Evolutionary conservation across 1,140 invertebrate species (phyloP).

Genomic region (Ceratitis capitata): DNA sequence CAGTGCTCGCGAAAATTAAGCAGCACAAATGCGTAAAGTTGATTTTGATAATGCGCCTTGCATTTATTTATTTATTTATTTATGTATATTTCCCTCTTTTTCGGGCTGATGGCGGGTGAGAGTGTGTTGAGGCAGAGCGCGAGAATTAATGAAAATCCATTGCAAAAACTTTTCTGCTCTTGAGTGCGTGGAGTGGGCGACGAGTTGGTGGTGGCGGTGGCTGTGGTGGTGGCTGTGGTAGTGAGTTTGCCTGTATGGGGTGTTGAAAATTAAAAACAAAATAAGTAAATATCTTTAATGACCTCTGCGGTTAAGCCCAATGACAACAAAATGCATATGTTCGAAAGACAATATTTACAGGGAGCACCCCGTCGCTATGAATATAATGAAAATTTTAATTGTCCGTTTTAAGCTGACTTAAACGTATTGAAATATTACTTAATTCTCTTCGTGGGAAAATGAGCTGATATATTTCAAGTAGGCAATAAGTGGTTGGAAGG

Average conservation of each 20-base stretch:
- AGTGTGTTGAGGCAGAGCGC: not conserved
- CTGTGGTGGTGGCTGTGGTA: not conserved
- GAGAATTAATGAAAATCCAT: not conserved
- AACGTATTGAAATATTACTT: not conserved
- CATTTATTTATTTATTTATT: not conserved
- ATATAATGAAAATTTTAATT: not conserved
- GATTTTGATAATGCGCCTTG: not conserved
- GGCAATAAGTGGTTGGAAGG: too few relatives aligned
- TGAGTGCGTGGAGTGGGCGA: not conserved
- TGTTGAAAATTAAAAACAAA: not conserved
- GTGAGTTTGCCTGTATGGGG: not conserved
- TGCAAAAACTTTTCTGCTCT: not conserved
- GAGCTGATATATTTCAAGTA: not conserved
- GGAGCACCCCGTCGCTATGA: not conserved
- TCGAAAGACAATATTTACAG: not conserved
- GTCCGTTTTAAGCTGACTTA: not conserved
- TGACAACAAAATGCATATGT: not conserved
- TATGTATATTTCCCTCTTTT: not conserved
- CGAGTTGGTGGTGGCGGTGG: not conserved
- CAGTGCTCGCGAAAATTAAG: slow-evolving; percentile 18
- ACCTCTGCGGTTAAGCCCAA: not conserved
- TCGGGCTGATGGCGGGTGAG: not conserved
- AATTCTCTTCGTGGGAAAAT: not conserved
- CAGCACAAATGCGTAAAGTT: not conserved
- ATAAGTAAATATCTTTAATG: too few relatives aligned